These are phyloP conservation scores for Rhizoglyphus robini DNA, from an alignment of 1,140 invertebrate genomes.

Conservation along the genomic window DNA sequence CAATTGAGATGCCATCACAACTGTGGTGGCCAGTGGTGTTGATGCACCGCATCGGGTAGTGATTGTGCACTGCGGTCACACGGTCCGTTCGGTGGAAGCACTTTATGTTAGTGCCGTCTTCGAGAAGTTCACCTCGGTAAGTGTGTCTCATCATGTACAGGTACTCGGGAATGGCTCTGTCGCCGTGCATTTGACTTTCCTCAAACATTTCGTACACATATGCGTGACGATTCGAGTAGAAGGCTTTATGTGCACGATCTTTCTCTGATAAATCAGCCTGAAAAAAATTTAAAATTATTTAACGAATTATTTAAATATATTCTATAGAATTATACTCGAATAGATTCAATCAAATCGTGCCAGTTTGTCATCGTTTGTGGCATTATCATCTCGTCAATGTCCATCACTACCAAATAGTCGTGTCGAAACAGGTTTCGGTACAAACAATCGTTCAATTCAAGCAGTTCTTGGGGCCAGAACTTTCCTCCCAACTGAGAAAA, in stretches of 20 bases:
- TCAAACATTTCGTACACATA: conserved; percentile 21
- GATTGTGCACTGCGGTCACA: too few species aligned
- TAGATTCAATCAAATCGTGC: conserved; percentile 1
- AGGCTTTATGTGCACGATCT: neutral
- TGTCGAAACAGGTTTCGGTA: conserved; percentile 69
- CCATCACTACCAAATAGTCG: conserved; percentile 65
- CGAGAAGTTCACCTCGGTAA: conserved; percentile 70
- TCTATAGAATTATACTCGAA: neutral
- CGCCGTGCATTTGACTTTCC: conserved; percentile 5
- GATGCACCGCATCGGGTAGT: conserved; percentile 72
- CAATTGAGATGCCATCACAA: neutral
- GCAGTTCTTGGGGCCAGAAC: too few species aligned
- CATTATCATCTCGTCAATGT: conserved; percentile 76
- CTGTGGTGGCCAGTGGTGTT: conserved; percentile 38
- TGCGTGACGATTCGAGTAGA: neutral
- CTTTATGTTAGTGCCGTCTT: conserved; percentile 80
- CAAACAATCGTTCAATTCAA: too few species aligned
- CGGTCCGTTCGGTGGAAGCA: conserved; percentile 80
- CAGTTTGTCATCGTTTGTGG: conserved; percentile 35
- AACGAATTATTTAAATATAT: too few species aligned
- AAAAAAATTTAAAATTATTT: neutral
- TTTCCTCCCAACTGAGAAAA: too few species aligned
- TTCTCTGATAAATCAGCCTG: too few species aligned
- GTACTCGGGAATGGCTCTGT: conserved; percentile 45
- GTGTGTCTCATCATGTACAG: conserved; percentile 89